Base-by-base conservation (phyloP, 2,888 invertebrate species). In the Plebejus argus region DNA sequence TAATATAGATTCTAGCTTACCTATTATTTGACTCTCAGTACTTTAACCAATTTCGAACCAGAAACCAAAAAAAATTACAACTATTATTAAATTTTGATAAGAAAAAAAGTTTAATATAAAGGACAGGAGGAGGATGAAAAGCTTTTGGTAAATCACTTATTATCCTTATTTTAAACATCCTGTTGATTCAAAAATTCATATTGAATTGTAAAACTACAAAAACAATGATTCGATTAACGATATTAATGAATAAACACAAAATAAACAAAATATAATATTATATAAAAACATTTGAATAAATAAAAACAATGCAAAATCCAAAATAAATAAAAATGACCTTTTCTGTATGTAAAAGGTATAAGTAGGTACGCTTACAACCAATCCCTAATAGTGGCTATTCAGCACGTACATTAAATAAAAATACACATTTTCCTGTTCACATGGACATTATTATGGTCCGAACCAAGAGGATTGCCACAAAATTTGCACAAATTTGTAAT, bases 391-490 rank as follows among this genome's bases (percentile, higher is more conserved):
- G 28, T 70, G n/a, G 35, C 33, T 35, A n/a, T 70, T 10, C 33
- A 70, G 35, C 70, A 70, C 70, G 70, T 70, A 70, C 33, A n/a
- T 61, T 12, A 23, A 61, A 61, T 23, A 23, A 3, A 61, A 61
- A 61, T 12, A 20, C 20, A 61, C 12, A 12, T 61, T 10, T 61
- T 61, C 61, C 12, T 23, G 10, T 58, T n/a, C n/a, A 58, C 2
- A 53, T 12, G 18, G 53, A 53, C 53, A 6, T 18, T 39, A 10
- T 39, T 12, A 45, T 45, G 45, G 39, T 39, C 39, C 39, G 10
- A 45, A 45, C 45, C 3, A 45, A 45, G 10, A 45, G 45, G 10
- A 0, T 45, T 45, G 49, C 18, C 49, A 18, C 49, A 53, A 53
- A 12, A 53, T 53, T 53, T 15, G 15, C 5, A 18, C 18, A 53